A percentile compares a stretch with the other conserved stretches of the same genome.
These are phyloP conservation scores for Allacma fusca DNA, from an alignment of 2,888 invertebrate genomes.

Conservation along the genomic window DNA sequence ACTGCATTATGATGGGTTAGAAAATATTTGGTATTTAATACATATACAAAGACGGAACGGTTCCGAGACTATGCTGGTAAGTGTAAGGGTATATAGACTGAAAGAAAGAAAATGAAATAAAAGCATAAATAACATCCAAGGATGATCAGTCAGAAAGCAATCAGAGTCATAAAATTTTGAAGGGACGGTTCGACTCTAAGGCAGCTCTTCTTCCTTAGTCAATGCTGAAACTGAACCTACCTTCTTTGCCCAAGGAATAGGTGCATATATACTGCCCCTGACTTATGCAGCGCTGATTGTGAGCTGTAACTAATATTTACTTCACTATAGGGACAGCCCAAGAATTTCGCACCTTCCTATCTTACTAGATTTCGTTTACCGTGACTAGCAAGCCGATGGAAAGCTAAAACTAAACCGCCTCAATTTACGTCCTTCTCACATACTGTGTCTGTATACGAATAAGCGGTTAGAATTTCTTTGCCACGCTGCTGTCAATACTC, in stretches of 20 bases:
- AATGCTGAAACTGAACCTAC: neutral
- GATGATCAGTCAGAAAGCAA: conserved; percentile 50
- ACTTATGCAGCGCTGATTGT: neutral
- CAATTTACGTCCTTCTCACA: neutral
- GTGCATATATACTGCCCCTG: neutral
- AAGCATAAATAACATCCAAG: conserved; percentile 46
- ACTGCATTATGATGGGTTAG: neutral
- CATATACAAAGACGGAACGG: neutral
- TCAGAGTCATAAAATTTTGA: conserved; percentile 53
- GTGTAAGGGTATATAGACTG: neutral
- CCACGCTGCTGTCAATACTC: conserved; percentile 16
- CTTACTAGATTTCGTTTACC: conserved; percentile 29
- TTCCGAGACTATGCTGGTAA: neutral
- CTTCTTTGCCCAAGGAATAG: neutral
- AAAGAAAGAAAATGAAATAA: conserved; percentile 31
- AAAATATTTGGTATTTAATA: conserved; percentile 8
- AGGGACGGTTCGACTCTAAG: conserved; percentile 42
- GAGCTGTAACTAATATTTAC: conserved; percentile 1
- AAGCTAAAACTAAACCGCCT: conserved; percentile 19
- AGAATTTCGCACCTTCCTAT: conserved; percentile 53
- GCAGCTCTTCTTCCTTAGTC: conserved; percentile 25
- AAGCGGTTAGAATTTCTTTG: conserved; percentile 4
- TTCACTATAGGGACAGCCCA: conserved; percentile 32
- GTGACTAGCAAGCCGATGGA: conserved; percentile 9
- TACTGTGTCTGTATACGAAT: neutral